A percentile compares a stretch with the other conserved stretches of the same genome.
Evolutionary conservation across 1,140 invertebrate species (phyloP).

Genomic region (Pachypeltis micranthus): DNA sequence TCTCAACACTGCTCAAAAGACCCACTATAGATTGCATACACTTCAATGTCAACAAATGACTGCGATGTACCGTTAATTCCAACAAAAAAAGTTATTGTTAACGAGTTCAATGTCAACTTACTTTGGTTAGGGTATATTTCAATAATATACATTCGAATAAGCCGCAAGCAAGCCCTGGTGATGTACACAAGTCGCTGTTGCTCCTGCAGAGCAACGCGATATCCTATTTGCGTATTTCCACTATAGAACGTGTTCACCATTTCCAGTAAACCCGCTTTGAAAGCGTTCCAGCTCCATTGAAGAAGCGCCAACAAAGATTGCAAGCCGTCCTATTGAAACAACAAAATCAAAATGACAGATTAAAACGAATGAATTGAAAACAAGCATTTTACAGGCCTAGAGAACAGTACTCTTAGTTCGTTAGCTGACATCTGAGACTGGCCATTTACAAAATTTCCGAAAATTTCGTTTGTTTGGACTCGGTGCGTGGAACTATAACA

Average conservation of each 20-base stretch:
- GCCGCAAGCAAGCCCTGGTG: slow-evolving; percentile 63
- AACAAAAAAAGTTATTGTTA: not conserved
- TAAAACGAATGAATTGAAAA: too few relatives aligned
- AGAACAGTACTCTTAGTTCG: not conserved
- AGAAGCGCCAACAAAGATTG: slow-evolving; percentile 67
- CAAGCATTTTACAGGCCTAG: too few relatives aligned
- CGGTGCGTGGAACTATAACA: too few relatives aligned
- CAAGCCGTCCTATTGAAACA: slow-evolving; percentile 73
- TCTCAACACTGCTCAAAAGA: too few relatives aligned
- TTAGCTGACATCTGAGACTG: too few relatives aligned
- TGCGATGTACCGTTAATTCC: slow-evolving; percentile 13
- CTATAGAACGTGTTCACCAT: slow-evolving; percentile 1
- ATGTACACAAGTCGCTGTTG: slow-evolving; percentile 80
- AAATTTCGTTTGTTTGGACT: too few relatives aligned
- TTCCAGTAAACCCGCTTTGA: slow-evolving; percentile 50
- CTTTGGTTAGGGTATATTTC: slow-evolving; percentile 75
- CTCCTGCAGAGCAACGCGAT: slow-evolving; percentile 44
- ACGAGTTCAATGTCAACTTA: slow-evolving; percentile 21
- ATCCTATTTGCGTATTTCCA: slow-evolving; percentile 3
- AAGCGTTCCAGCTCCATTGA: slow-evolving; percentile 69
- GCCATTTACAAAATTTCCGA: not conserved
- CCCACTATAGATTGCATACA: too few relatives aligned
- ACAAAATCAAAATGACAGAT: too few relatives aligned
- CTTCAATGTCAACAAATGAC: too few relatives aligned
- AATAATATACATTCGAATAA: slow-evolving; percentile 72